Conservation (phyloP, 2,888 invertebrate genomes). For the Mechanitis mazaeus region DNA sequence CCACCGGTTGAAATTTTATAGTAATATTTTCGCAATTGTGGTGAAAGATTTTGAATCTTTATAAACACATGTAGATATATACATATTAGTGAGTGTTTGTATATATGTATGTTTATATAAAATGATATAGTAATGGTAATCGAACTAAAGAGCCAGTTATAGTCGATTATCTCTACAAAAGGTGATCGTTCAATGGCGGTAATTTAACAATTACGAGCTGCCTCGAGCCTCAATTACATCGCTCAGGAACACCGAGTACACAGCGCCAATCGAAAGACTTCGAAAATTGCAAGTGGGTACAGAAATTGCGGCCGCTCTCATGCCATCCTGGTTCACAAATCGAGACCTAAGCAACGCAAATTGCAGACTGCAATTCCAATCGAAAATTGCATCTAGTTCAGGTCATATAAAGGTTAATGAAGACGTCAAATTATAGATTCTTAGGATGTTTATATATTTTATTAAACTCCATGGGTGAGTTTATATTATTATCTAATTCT, state of each 20-base stretch:
- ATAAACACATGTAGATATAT: no score
- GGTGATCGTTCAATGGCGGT: slow-evolving; percentile 62
- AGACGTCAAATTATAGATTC: slow-evolving; percentile 68
- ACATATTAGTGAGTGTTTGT: no score
- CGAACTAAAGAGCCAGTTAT: not conserved
- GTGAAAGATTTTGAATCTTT: no score
- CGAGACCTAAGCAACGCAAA: slow-evolving; percentile 40
- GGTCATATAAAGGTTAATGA: slow-evolving; percentile 46
- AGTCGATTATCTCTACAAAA: slow-evolving; percentile 19
- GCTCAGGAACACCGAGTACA: slow-evolving; percentile 46
- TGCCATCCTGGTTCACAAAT: slow-evolving; percentile 63
- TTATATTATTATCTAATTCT: slow-evolving; percentile 34
- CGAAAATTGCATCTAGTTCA: slow-evolving; percentile 48
- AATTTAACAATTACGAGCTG: slow-evolving; percentile 71
- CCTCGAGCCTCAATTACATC: slow-evolving; percentile 62
- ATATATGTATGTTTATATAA: not conserved
- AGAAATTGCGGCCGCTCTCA: slow-evolving; percentile 61
- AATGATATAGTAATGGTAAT: not conserved
- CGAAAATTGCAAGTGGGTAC: slow-evolving; percentile 64
- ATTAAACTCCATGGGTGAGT: slow-evolving; percentile 47
- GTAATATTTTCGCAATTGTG: no score
- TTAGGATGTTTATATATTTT: slow-evolving; percentile 66
- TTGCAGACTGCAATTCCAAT: slow-evolving; percentile 37
- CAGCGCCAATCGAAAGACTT: slow-evolving; percentile 53
- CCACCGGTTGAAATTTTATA: slow-evolving; percentile 29